phyloP scores from a whole-genome alignment of 2,797 vertebrate genomes.

The Gambusia yucatana region DNA sequence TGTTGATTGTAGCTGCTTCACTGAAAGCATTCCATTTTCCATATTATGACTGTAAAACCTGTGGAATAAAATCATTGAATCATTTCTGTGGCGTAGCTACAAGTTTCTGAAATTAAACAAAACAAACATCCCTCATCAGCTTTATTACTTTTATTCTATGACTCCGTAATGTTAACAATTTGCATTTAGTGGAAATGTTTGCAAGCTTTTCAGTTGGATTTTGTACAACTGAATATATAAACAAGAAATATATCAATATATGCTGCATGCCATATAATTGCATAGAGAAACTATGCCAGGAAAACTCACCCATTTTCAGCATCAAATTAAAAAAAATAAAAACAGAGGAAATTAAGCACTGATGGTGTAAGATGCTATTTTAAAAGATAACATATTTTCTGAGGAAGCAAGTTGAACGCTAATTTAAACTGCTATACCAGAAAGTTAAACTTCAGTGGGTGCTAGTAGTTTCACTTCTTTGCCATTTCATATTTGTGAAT shows the following conservation, averaged over 20 bases:
- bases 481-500: neutral
- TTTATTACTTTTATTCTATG: slow-evolving; percentile 5
- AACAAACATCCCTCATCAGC: slow-evolving; percentile 16
- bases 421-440: neutral
- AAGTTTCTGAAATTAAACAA: slow-evolving; percentile 24
- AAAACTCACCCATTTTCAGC: neutral
- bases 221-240: neutral
- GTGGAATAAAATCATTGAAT: slow-evolving; percentile 59
- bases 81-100: slow-evolving; percentile 40
- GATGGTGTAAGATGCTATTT: neutral
- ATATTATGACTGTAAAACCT: slow-evolving; percentile 44
- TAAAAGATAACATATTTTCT: neutral
- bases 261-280: neutral
- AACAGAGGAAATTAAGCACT: neutral
- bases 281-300: neutral
- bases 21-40: slow-evolving; percentile 44
- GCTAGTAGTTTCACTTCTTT: neutral
- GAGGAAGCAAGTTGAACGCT: neutral
- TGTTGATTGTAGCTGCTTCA: slow-evolving; percentile 53
- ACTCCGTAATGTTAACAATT: neutral
- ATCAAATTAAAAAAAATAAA: neutral
- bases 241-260: neutral
- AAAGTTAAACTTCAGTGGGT: neutral
- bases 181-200: neutral
- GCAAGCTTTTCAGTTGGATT: neutral